Base-by-base conservation (phyloP, 2,888 invertebrate species). In the Agrilus mali region DNA sequence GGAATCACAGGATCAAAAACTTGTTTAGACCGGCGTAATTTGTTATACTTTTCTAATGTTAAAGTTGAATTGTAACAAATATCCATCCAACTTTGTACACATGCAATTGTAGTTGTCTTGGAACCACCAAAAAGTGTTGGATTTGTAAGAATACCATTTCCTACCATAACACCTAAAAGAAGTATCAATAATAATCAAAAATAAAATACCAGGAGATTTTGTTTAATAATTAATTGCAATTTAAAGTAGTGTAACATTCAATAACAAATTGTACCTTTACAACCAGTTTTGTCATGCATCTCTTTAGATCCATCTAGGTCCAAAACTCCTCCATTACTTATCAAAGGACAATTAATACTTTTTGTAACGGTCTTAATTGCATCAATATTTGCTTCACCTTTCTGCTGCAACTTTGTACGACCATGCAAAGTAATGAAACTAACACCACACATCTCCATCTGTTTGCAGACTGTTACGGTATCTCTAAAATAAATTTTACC, bases 321-420 rank as follows among this genome's bases (percentile, higher is more conserved):
- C 55, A 78, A 84, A 0, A 94, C 73, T 55, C 92, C 93, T 33
- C 97, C 97, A 71, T 98, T 98, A 0, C 88, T 94, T 51, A 96
- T 75, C 0, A 97, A 71, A 1, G 97, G 96, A 51, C 96, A 69
- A 33, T 65, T 61, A n/a, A 92, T 65, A 49, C 74, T 75, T 41
- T 82, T 74, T 53, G 79, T 80, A 12, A 94, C 77, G 35, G 78
- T 68, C 56, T 74, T 75, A 45, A 97, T 74, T 20, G 82, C 80
- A 13, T 77, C 73, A 20, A 75, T 58, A 64, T 94, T 77, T 10
- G 86, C 75, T 40, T 77, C 74, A 42, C 83, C 83, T 55, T 76
- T 75, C 64, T 86, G 79, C 60, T 94, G 87, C 34, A 74, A 69
- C 35, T 83, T 78, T n/a, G 92, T 95, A 44, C 97, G 75, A 1